Evolutionary conservation across 2,797 vertebrate species (phyloP).

Genomic region (Pampus argenteus): DNA sequence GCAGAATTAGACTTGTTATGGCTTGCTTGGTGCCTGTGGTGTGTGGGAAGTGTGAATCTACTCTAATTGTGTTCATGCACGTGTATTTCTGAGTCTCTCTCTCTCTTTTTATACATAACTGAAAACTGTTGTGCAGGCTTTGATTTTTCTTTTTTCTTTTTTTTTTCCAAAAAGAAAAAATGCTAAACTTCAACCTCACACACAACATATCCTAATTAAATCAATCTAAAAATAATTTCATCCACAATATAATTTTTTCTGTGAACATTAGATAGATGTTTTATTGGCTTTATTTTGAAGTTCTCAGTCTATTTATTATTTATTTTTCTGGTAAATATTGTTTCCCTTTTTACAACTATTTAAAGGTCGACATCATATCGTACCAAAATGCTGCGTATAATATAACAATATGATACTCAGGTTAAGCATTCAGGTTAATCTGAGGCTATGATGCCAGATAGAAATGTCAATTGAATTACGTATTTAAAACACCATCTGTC

Average conservation of each 20-base stretch:
- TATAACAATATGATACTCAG: neutral
- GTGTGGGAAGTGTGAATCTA: slow-evolving; percentile 75
- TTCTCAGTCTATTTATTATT: slow-evolving; percentile 36
- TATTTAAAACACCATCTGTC: slow-evolving; percentile 38
- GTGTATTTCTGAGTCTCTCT: slow-evolving; percentile 45
- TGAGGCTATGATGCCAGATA: slow-evolving; percentile 19
- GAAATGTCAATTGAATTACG: slow-evolving; percentile 32
- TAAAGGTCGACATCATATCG: slow-evolving; percentile 5
- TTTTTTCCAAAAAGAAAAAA: no score
- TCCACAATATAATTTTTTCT: slow-evolving; percentile 14
- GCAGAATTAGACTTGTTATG: slow-evolving; percentile 66
- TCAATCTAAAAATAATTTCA: slow-evolving; percentile 31
- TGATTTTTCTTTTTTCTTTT: slow-evolving; percentile 19
- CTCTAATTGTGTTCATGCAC: slow-evolving; percentile 69
- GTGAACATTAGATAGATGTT: no score
- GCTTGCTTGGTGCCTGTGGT: slow-evolving; percentile 56
- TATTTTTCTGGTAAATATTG: slow-evolving; percentile 25
- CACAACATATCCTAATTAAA: slow-evolving; percentile 29
- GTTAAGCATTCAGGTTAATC: slow-evolving; percentile 13
- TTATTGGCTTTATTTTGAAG: slow-evolving; percentile 49
- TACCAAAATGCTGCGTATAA: no score
- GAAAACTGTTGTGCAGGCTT: slow-evolving; percentile 31
- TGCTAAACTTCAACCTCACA: slow-evolving; percentile 27
- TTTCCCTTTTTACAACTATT: neutral
- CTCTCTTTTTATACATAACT: slow-evolving; percentile 28